Percentiles rank a stretch among this genome's conserved stretches.
Conservation (phyloP, 2,888 invertebrate species). For the Ariolimax columbianus region DNA sequence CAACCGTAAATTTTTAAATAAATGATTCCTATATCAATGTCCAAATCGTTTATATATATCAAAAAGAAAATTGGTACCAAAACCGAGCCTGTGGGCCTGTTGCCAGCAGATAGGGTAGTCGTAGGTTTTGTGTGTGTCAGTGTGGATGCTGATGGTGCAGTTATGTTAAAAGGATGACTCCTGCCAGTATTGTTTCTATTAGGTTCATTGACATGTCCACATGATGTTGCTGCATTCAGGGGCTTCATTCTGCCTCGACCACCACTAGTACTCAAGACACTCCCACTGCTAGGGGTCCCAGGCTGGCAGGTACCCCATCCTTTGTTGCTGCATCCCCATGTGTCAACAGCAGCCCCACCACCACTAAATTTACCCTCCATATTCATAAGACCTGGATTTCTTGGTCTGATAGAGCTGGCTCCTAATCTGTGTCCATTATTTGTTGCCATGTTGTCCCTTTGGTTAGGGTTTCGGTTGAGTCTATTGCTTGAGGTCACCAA, state of each 20-base stretch:
- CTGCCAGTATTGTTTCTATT: background rate
- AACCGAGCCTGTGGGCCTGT: too few species aligned
- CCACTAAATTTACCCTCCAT: background rate
- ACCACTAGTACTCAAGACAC: background rate
- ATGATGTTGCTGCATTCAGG: background rate
- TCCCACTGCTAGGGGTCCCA: too few species aligned
- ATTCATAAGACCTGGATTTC: conserved; percentile 3
- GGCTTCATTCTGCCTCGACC: background rate
- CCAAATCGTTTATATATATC: too few species aligned
- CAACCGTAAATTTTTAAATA: too few species aligned
- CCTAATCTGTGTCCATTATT: background rate
- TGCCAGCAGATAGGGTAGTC: too few species aligned
- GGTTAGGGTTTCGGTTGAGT: too few species aligned
- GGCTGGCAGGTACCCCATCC: background rate
- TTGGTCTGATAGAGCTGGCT: conserved; percentile 1
- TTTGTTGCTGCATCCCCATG: background rate
- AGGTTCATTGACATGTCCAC: background rate
- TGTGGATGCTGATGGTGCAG: background rate
- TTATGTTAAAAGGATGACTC: background rate
- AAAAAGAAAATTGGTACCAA: too few species aligned
- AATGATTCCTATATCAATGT: too few species aligned
- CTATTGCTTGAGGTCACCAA: too few species aligned
- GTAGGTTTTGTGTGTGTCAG: too few species aligned
- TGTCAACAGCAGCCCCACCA: background rate
- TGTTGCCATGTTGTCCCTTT: too few species aligned